Conservation (phyloP, 2,888 invertebrate genomes). For the Didymodactylos carnosus region DNA sequence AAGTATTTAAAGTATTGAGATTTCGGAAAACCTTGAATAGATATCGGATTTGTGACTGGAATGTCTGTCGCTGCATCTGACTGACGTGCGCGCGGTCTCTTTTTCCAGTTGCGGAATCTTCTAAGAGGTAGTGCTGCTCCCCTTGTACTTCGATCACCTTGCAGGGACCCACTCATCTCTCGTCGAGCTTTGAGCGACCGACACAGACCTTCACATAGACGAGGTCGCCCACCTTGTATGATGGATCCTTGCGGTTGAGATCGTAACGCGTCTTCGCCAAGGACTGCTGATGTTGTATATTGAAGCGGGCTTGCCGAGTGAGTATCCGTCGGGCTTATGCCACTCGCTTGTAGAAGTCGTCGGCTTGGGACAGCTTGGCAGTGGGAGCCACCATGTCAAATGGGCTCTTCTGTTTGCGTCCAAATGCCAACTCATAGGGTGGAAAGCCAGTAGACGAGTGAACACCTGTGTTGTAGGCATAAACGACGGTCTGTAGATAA, state of each 20-base stretch:
- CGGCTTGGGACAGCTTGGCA: not conserved
- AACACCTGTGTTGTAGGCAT: not conserved
- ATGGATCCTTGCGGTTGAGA: not conserved
- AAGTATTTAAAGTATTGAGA: no score
- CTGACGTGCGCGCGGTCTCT: not conserved
- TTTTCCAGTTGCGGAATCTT: not conserved
- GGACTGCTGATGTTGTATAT: not conserved
- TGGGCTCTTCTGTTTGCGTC: not conserved
- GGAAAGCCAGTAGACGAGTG: not conserved
- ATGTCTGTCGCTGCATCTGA: not conserved
- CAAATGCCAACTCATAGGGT: not conserved
- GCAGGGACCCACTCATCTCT: not conserved
- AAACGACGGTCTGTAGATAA: not conserved
- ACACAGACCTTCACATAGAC: not conserved
- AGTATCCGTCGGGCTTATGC: not conserved
- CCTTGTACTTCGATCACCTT: not conserved
- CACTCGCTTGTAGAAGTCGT: not conserved
- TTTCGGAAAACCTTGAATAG: no score
- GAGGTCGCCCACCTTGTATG: not conserved
- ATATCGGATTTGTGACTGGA: no score
- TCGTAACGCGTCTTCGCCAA: not conserved
- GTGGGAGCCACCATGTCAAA: not conserved
- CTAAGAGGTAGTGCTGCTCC: not conserved
- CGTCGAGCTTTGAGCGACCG: not conserved
- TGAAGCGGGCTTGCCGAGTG: not conserved